Evolutionary conservation across 2,797 vertebrate genomes (phyloP), one percentile per base, ranked within the genome.

Genomic region (Malurus splendens): DNA sequence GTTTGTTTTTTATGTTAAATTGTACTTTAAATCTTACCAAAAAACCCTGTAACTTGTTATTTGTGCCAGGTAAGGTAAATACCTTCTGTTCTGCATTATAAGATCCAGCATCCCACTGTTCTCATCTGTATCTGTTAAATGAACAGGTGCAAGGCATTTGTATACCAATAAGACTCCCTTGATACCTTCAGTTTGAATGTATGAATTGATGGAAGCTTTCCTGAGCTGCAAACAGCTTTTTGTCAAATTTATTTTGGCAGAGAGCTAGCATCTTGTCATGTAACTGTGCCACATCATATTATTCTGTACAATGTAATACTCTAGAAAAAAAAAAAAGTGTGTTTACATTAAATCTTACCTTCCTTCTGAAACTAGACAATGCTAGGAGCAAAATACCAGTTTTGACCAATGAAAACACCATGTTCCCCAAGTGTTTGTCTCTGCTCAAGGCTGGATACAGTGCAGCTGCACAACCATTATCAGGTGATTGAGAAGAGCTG

Each of bases 61-160:
- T 92, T 73, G 32, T 25, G 72, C 67, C 50, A n/a, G 44, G 25
- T 86, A 84, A 93, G 25, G 20, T 78, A 90, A 93, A 62, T 83
- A 45, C 36, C 73, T 95, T 92, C 70, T 94, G 65, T 55, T 91
- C 57, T 82, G 25, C 41, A 65, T 33, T 91, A 52, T 15, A 87
- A 93, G 67, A 93, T 52, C 51, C 55, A 91, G 74, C 36, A 60
- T 93, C 79, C 89, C 79, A 72, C 78, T 85, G 89, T 90, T 95
- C 50, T 86, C 36, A 60, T 93, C 90, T 94, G 82, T 91, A 87
- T 72, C 90, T 94, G 45, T 86, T 95, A 92, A 92, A 91, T 93
- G 82, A 96, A 87, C 94, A 96, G 94, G 86, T 96, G 92, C 77
- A 91, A 95, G 68, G 82, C 42, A 89, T 82, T 50, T 92, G 42